Evolutionary conservation across 2,113 vertebrate genomes (phyloP), one percentile per base, ranked within the genome.

Genomic region (Apaloderma vittatum): DNA sequence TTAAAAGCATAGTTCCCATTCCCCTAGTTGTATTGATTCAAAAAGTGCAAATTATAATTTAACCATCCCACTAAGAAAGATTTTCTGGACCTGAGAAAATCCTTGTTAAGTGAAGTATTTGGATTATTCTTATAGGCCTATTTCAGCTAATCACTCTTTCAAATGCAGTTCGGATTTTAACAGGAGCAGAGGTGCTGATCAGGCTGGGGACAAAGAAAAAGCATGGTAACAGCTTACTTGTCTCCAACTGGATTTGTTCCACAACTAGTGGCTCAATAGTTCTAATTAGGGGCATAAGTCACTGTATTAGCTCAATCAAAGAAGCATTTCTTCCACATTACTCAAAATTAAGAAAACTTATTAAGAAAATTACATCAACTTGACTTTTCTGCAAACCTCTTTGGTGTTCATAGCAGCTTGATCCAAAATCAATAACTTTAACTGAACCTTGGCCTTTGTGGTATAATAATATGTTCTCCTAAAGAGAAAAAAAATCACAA

Each of bases 351-450:
- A 95, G 55, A 91, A 96, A 94, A 82, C 84, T 94, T 96, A 94
- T 93, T 86, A 94, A 93, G 90, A 94, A 95, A 97, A 97, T 97
- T 96, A 97, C 96, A 97, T 96, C 92, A 95, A 96, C 45, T 94
- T 96, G 95, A 96, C 92, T 96, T 95, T 96, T 96, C 51, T 91
- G 85, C 97, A 96, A 92, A 99, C 99, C 99, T 98, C 98, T 99
- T 97, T 99, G 99, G 92, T 99, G 98, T 96, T 99, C 99, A 75
- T 99, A 99, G 95, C 99, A 99, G 95, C 99, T 99, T 68, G 99
- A 99, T 89, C 99, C 99, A 98, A 99, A 99, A 97, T 99, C 99
- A 79, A 99, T 99, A 84, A 99, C 99, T 97, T 99, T 99, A 93
- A 99, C 99, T 87, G 99, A 99, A 43, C 99, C 98, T 46, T 99